Percentiles rank a stretch among this genome's conserved stretches.
Evolutionary conservation across 2,888 invertebrate species (phyloP).

Genomic region (Orchestes rusci): DNA sequence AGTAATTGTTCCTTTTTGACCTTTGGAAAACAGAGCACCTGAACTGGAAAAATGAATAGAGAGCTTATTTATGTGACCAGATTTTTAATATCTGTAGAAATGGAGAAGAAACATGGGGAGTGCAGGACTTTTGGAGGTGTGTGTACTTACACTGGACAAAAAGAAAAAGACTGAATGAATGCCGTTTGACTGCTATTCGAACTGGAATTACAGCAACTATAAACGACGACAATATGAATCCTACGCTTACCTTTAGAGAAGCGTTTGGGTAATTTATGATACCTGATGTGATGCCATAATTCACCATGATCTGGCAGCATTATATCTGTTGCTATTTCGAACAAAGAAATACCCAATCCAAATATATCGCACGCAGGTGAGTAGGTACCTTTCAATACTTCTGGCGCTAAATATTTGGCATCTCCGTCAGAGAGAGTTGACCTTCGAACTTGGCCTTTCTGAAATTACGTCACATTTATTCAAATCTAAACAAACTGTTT

Average conservation of each 20-base stretch:
- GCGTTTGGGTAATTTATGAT: conserved; percentile 25
- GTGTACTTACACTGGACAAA: too few relatives aligned
- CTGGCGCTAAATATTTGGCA: conserved; percentile 66
- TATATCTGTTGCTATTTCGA: conserved; percentile 64
- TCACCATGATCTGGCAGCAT: conserved; percentile 62
- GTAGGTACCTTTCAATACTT: conserved; percentile 55
- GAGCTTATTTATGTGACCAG: too few relatives aligned
- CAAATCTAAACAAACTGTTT: not conserved
- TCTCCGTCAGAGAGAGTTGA: conserved; percentile 60
- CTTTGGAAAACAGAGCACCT: too few relatives aligned
- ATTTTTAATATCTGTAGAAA: too few relatives aligned
- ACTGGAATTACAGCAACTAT: too few relatives aligned
- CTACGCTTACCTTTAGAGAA: conserved; percentile 29
- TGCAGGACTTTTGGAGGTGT: too few relatives aligned
- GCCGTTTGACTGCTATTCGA: too few relatives aligned
- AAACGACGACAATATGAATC: too few relatives aligned
- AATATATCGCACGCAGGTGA: conserved; percentile 68
- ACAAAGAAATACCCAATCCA: conserved; percentile 63
- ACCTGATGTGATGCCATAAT: conserved; percentile 52
- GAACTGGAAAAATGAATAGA: too few relatives aligned
- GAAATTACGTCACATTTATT: conserved; percentile 15
- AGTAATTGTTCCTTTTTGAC: too few relatives aligned
- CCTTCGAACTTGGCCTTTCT: conserved; percentile 26
- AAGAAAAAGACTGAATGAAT: too few relatives aligned
- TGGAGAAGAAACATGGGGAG: too few relatives aligned